Evolutionary conservation across 2,888 invertebrate species (phyloP).

Genomic region (Glyphotaelius pellucidus): DNA sequence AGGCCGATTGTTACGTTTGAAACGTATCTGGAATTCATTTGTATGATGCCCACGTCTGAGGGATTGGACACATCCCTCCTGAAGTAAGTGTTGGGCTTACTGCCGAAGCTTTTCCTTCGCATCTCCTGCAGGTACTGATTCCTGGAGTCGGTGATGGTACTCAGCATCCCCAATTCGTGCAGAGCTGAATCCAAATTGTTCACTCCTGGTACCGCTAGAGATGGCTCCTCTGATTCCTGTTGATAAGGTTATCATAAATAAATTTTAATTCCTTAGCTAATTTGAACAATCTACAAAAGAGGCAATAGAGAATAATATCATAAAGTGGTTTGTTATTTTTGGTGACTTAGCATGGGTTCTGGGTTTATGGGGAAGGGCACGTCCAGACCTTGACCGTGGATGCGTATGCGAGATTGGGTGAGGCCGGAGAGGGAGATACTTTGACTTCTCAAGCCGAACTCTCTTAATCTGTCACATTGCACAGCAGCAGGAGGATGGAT

Average conservation of each 20-base stretch:
- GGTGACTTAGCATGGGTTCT: too few relatives aligned
- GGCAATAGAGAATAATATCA: not conserved
- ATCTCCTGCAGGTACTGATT: conserved; percentile 78
- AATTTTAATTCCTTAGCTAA: not conserved
- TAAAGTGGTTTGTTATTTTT: too few relatives aligned
- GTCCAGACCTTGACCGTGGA: too few relatives aligned
- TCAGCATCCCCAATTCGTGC: conserved; percentile 80
- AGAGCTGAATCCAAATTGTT: conserved; percentile 79
- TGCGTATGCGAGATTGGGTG: too few relatives aligned
- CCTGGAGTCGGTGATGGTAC: conserved; percentile 78
- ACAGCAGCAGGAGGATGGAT: too few relatives aligned
- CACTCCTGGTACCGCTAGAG: conserved; percentile 71
- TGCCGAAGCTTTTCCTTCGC: conserved; percentile 63
- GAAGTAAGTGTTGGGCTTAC: conserved; percentile 69
- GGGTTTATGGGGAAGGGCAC: too few relatives aligned
- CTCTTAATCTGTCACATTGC: too few relatives aligned
- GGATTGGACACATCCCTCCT: conserved; percentile 65
- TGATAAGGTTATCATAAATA: not conserved
- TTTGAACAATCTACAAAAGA: not conserved
- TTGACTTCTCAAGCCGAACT: too few relatives aligned
- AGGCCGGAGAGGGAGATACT: too few relatives aligned
- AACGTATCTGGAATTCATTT: conserved; percentile 80
- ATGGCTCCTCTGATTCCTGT: conserved; percentile 54
- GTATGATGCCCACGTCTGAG: conserved; percentile 73
- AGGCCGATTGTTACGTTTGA: conserved; percentile 81